Base-by-base conservation (phyloP, 1,140 invertebrate species). In the Odontomachus brunneus region DNA sequence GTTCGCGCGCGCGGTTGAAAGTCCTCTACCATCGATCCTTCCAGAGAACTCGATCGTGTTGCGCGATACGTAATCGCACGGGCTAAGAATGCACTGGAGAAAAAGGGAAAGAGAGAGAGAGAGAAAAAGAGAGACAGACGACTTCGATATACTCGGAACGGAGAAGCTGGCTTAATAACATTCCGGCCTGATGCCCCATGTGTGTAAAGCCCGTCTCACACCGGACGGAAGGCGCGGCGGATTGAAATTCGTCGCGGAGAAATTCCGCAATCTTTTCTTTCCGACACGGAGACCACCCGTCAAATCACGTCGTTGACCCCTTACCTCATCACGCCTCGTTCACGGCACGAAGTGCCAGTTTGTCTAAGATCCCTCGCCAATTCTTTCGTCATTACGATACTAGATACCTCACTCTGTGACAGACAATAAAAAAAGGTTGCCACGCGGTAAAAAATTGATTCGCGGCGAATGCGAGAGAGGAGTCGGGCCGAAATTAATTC, bases 231-330 rank as follows among this genome's bases (percentile, higher is more conserved):
- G 66, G 44, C 26, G n/a, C 78, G 67, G 75, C 57, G 48, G 73
- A 74, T 75, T 66, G 80, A 84, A 89, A 88, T 87, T 84, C 75
- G 84, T 71, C 74, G 81, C 72, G 81, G 65, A 33, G 48, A 83
- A n/a, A 87, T 90, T 88, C 81, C 84, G 73, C 82, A 63, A 84
- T 60, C 44, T 33, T 51, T 44, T 55, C 38, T 26, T 29, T 66
- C 22, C 55, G 4, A 19, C 60, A 38, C 38, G 38, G 38, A 44
- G 38, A 44, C 53, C 60, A 51, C 26, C 48, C 60, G 74, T 76
- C 60, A 63, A 76, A 72, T 81, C 26, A 48, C 55, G 55, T 59
- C 33, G 60, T 60, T 81, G 49, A 72, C 38, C 65, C 53, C 14
- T 81, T 59, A 71, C 26, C 24, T 33, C 14, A 19, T 48, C 38